Evolutionary conservation across 2,888 invertebrate species (phyloP).

Genomic region (Cheilosia variabilis): DNA sequence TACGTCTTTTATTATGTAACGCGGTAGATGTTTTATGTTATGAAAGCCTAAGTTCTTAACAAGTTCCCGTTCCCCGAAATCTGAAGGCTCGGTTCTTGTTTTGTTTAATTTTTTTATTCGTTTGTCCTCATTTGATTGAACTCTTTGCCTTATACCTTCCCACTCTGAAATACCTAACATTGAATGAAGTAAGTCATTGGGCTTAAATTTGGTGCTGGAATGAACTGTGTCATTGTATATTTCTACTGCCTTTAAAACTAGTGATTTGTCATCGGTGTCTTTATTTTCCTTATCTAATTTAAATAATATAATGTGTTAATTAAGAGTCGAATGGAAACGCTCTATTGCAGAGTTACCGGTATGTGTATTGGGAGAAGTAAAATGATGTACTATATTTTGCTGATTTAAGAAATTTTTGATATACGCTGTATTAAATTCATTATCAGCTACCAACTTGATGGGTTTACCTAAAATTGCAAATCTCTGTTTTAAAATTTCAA

Average conservation of each 20-base stretch:
- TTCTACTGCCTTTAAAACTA: neutral
- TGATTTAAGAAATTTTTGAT: neutral
- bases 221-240: constrained; percentile 19
- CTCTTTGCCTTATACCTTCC: constrained; percentile 23
- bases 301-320: neutral
- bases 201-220: constrained; percentile 42
- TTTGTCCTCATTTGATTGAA: neutral
- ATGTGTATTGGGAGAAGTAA: neutral
- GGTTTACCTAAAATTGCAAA: constrained; percentile 57
- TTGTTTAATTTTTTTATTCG: no score
- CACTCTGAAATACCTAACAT: constrained; percentile 39
- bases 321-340: neutral
- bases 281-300: neutral
- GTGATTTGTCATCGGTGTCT: neutral
- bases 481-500: constrained; percentile 31
- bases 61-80: no score
- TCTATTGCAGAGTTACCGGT: neutral
- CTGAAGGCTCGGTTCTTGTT: no score
- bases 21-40: no score
- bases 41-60: no score
- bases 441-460: constrained; percentile 19
- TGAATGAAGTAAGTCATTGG: constrained; percentile 45
- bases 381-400: neutral
- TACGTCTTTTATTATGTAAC: no score
- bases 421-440: neutral